Evolutionary conservation across 2,113 vertebrate genomes (phyloP), one percentile per base, ranked within the genome.

Genomic region (Spea multiplicata): DNA sequence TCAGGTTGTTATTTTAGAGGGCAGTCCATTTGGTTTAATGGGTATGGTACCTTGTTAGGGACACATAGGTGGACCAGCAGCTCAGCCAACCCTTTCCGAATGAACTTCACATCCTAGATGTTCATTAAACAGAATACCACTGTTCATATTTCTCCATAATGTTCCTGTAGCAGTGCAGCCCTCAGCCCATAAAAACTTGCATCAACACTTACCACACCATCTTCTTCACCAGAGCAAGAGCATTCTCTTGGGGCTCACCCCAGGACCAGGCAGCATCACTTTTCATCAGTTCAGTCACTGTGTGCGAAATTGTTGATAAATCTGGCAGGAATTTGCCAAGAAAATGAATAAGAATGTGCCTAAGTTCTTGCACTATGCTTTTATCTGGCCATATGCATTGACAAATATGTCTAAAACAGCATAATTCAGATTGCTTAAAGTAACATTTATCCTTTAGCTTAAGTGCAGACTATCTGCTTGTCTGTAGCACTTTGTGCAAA

Each of bases 371-470:
- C 14, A 44, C 17, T 30, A n/a, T 10, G 3, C 5, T 5, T 8
- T 52, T 7, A 6, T 68, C 50, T 53, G 30, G 30, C 50, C 50
- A 10, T 10, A 8, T 16, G 83, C 83, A 30, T 30, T 30, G 30
- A 30, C 30, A 30, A 3, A 76, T 44, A 52, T 84, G 81, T 44
- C 69, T 75, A 3, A 79, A 81, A 52, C 74, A 84, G 9, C 66
- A 14, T 6, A 83, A 67, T 12, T 83, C 81, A 5, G 75, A 73
- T 55, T 82, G 74, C 3, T 14, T 14, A 62, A 83, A 81, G 13
- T 73, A 71, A 44, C 76, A 76, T 52, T 74, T 82, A 0, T 14
- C 66, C 66, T 71, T 84, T 2, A 82, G 46, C n/a, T 83, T 81
- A 12, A 80, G 46, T 17, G 74, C 81, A n/a, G 78, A 83, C 16